These are phyloP conservation scores for Drosophila parthenogenetica DNA, from an alignment of 2,888 invertebrate genomes.

Conservation along the genomic window DNA sequence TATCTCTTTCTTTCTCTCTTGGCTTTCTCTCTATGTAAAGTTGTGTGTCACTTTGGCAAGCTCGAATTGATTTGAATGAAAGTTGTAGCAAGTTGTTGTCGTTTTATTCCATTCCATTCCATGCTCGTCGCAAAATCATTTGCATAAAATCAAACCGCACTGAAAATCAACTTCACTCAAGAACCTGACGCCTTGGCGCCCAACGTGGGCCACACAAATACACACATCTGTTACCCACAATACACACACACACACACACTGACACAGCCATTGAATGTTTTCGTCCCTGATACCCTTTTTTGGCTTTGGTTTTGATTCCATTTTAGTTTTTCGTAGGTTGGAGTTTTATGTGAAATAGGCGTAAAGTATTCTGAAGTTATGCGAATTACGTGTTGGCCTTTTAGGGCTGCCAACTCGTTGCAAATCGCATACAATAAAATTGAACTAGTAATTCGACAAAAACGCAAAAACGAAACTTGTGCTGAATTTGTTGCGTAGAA, in stretches of 20 bases:
- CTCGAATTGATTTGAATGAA: conserved; percentile 72
- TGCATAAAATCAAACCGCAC: conserved; percentile 78
- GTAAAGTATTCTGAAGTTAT: conserved; percentile 71
- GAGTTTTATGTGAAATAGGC: conserved; percentile 68
- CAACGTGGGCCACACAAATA: conserved; percentile 13
- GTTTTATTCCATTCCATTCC: conserved; percentile 19
- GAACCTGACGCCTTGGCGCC: conserved; percentile 51
- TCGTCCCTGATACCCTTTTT: conserved; percentile 10
- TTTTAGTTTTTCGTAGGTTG: background rate
- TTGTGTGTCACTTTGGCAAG: conserved; percentile 69
- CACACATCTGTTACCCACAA: background rate
- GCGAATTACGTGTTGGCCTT: conserved; percentile 64
- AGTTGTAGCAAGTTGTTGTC: conserved; percentile 56
- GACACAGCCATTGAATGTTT: background rate
- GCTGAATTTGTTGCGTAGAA: background rate
- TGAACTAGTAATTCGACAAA: conserved; percentile 1
- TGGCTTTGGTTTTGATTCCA: conserved; percentile 1
- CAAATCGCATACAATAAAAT: background rate
- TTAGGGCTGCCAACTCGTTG: conserved; percentile 41
- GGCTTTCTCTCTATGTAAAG: conserved; percentile 26
- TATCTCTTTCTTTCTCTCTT: background rate
- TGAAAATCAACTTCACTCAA: conserved; percentile 69
- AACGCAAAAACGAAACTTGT: background rate
- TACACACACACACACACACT: conserved; percentile 13
- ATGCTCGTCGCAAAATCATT: conserved; percentile 61